These are phyloP conservation scores for Augiades crinisus DNA, from an alignment of 2,888 invertebrate species.

Conservation along the genomic window DNA sequence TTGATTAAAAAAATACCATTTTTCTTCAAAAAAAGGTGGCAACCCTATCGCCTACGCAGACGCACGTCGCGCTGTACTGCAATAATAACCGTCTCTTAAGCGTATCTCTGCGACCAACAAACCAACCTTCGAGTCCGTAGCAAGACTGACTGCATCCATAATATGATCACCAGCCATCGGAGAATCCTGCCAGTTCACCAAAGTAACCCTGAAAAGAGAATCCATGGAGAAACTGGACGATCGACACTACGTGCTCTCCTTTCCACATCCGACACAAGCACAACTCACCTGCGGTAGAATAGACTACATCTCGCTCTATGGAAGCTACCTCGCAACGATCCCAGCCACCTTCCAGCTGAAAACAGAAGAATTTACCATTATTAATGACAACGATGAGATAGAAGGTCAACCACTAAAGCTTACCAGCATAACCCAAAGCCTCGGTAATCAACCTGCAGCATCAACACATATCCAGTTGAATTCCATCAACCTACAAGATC, in stretches of 20 bases:
- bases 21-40: no score
- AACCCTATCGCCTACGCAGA: no score
- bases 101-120: constrained; percentile 28
- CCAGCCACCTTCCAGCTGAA: no score
- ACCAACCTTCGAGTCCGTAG: constrained; percentile 19
- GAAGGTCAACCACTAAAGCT: constrained; percentile 27
- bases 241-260: constrained; percentile 26
- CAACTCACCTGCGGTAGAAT: constrained; percentile 10
- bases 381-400: constrained; percentile 25
- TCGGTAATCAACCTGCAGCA: background rate
- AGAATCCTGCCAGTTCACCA: constrained; percentile 29
- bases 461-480: no score
- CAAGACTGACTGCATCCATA: constrained; percentile 27
- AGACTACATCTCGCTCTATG: constrained; percentile 6
- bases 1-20: no score
- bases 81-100: no score
- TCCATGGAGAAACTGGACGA: constrained; percentile 29
- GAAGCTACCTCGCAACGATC: constrained; percentile 28
- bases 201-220: constrained; percentile 13
- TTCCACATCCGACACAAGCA: constrained; percentile 18
- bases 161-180: constrained; percentile 29
- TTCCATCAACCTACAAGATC: constrained; percentile 10
- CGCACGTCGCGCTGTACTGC: no score
- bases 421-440: constrained; percentile 6
- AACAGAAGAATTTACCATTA: constrained; percentile 28